Conservation (phyloP, 2,888 invertebrate genomes). For the Plemyria rubiginata region DNA sequence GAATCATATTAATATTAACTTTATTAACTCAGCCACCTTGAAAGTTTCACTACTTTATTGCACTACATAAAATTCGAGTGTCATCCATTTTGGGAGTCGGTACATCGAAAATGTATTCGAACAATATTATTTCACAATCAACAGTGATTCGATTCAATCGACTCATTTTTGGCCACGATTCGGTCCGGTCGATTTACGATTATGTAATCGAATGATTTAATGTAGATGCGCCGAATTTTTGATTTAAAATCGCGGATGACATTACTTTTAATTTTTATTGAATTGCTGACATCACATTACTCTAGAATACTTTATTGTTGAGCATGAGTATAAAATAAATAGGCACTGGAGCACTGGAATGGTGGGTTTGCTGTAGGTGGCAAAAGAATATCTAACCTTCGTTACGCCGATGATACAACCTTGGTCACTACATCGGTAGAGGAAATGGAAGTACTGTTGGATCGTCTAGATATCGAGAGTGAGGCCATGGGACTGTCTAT, state of each 20-base stretch:
- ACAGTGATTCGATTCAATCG: conserved; percentile 43
- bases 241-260: conserved; percentile 46
- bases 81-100: conserved; percentile 28
- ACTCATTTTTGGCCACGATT: conserved; percentile 65
- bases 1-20: conserved; percentile 12
- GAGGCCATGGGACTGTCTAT: too few species aligned
- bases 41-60: conserved; percentile 27
- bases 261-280: conserved; percentile 38
- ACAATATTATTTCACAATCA: conserved; percentile 36
- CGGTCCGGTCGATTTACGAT: conserved; percentile 68
- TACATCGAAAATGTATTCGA: conserved; percentile 25
- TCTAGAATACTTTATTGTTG: conserved; percentile 19
- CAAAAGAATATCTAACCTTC: too few species aligned
- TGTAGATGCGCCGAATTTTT: conserved; percentile 48
- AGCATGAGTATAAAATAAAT: not conserved
- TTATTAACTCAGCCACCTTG: conserved; percentile 25
- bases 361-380: too few species aligned
- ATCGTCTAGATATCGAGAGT: too few species aligned
- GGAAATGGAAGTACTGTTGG: too few species aligned
- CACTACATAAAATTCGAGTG: conserved; percentile 27
- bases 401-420: too few species aligned
- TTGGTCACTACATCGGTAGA: too few species aligned
- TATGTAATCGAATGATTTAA: conserved; percentile 58
- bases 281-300: conserved; percentile 25
- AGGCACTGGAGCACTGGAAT: too few species aligned